Evolutionary conservation across 2,888 invertebrate species (phyloP).

Genomic region (Meliscaeva auricollis): DNA sequence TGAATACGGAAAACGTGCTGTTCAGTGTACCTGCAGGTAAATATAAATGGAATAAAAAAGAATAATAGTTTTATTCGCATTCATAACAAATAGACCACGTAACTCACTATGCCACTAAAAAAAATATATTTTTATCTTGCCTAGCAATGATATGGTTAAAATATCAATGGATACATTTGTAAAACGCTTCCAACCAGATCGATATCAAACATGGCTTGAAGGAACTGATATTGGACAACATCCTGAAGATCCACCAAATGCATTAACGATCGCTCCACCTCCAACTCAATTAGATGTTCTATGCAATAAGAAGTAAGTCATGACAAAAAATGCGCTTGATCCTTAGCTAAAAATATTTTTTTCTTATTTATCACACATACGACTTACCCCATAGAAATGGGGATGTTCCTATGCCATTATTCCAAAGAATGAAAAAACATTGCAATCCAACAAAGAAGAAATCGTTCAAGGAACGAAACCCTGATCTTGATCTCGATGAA

Average conservation of each 20-base stretch:
- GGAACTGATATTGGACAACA: slow-evolving; percentile 96
- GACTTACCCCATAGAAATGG: slow-evolving; percentile 87
- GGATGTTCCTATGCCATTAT: slow-evolving; percentile 78
- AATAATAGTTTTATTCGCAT: too few species aligned
- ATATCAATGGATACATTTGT: slow-evolving; percentile 99
- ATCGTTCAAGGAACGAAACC: slow-evolving; percentile 84
- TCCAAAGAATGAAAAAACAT: slow-evolving; percentile 83
- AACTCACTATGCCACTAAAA: neutral
- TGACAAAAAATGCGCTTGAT: slow-evolving; percentile 77
- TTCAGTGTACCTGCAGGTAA: slow-evolving; percentile 92
- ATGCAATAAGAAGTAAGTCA: slow-evolving; percentile 90
- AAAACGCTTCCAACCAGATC: slow-evolving; percentile 94
- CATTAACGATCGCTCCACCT: slow-evolving; percentile 90
- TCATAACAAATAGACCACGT: neutral
- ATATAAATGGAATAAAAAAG: neutral
- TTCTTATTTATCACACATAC: slow-evolving; percentile 81
- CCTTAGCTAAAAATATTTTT: slow-evolving; percentile 64
- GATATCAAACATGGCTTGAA: slow-evolving; percentile 95
- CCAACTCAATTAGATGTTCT: slow-evolving; percentile 92
- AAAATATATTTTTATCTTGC: slow-evolving; percentile 40
- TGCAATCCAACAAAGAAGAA: slow-evolving; percentile 83
- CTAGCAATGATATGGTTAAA: slow-evolving; percentile 96
- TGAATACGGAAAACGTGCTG: slow-evolving; percentile 97
- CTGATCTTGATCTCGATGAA: slow-evolving; percentile 84
- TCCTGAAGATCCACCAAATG: slow-evolving; percentile 92